Evolutionary conservation across 2,797 vertebrate species (phyloP), one percentile per base, ranked within the genome.

Genomic region (Geotrypetes seraphini): DNA sequence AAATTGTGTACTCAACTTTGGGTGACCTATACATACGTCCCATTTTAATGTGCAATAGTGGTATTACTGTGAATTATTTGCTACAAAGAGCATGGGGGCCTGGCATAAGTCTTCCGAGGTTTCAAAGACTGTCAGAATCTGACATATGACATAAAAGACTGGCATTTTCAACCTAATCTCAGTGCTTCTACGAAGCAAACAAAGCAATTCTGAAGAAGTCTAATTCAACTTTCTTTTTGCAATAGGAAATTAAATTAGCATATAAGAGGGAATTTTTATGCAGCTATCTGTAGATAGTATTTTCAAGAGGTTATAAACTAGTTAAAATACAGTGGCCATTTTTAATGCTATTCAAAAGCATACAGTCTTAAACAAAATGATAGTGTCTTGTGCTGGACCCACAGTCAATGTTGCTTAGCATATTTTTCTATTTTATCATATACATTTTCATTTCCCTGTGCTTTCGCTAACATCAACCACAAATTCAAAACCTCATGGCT

Each of bases 241-340:
- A 35, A n/a, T n/a, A n/a, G 43, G 35, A 48, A 63, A 19, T 16
- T 32, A 7, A n/a, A n/a, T n/a, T n/a, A n/a, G n/a, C n/a, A n/a
- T n/a, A n/a, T n/a, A n/a, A n/a, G n/a, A n/a, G n/a, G n/a, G n/a
- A n/a, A n/a, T n/a, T 57, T 24, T 27, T 43, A 14, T 10, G 31
- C 19, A 47, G 22, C 46, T 64, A 67, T 33, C 32, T 67, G 36
- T 61, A 66, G 65, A 12, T 29, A 41, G 30, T 53, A 43, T 58
- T 71, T 60, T 47, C 37, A 44, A 60, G 49, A 10, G 27, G 36
- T 24, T 10, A 6, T 45, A 61, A 37, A 59, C 42, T 55, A 53
- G 33, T 43, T 48, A 66, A 54, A 73, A 79, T 61, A 43, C 56
- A 57, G 43, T 56, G 63, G 30, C 50, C 64, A 69, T 70, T 73